phyloP scores from a whole-genome alignment of 2,113 vertebrate species.

The Oryctolagus cuniculus region mOryCun1.1 NC_091453.1:80471501-80472000 shows the following conservation, averaged over 20 bases:
- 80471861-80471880: too few species aligned
- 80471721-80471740: conserved; percentile 58
- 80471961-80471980: too few species aligned
- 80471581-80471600: conserved; percentile 63
- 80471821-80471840: conserved; percentile 22
- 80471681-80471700: conserved; percentile 64
- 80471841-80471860: too few species aligned
- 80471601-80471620: conserved; percentile 44
- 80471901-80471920: too few species aligned
- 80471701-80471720: conserved; percentile 64
- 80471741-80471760: conserved; percentile 51
- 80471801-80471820: conserved; percentile 29
- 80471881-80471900: too few species aligned
- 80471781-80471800: conserved; percentile 58
- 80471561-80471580: conserved; percentile 59
- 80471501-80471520: background rate
- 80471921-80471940: too few species aligned
- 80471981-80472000: background rate
- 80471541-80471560: conserved; percentile 51
- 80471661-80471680: conserved; percentile 65
- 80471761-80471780: conserved; percentile 46
- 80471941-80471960: too few species aligned
- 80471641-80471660: conserved; percentile 41
- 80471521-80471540: background rate
- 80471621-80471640: background rate